Conservation (phyloP, 2,113 vertebrate genomes). For the human region DNA sequence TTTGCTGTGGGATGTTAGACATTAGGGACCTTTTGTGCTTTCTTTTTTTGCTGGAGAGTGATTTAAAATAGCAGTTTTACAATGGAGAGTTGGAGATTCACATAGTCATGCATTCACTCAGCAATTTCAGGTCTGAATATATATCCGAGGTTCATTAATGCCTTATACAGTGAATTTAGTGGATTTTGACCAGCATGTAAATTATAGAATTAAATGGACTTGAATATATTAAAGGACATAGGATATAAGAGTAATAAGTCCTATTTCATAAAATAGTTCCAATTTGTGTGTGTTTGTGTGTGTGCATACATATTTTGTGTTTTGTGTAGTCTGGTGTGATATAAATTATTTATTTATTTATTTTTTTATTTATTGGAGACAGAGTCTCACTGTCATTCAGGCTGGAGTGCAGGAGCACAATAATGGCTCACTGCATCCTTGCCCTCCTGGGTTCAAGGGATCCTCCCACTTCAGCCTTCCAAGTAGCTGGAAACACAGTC, state of each 20-base stretch:
- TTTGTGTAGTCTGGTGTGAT: neutral
- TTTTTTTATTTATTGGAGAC: no score
- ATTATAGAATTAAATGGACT: neutral
- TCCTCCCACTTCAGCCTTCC: no score
- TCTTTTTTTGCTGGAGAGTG: neutral
- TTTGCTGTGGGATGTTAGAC: neutral
- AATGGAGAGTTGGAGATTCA: neutral
- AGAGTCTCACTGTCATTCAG: no score
- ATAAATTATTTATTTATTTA: neutral
- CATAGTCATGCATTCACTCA: neutral
- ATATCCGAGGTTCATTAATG: neutral
- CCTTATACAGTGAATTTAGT: neutral
- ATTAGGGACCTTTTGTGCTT: neutral
- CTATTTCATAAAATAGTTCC: neutral
- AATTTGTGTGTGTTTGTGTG: neutral
- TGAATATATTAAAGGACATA: neutral
- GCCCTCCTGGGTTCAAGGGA: no score
- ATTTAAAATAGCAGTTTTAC: constrained; percentile 6
- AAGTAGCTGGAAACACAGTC: no score
- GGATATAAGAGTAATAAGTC: neutral
- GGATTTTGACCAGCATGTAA: neutral
- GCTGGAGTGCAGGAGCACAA: no score
- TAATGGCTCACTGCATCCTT: no score
- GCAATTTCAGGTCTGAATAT: neutral
- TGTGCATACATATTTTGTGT: neutral